Evolutionary conservation across 2,888 invertebrate species (phyloP), one percentile per base, ranked within the genome.

Genomic region (Lycophotia porphyrea): DNA sequence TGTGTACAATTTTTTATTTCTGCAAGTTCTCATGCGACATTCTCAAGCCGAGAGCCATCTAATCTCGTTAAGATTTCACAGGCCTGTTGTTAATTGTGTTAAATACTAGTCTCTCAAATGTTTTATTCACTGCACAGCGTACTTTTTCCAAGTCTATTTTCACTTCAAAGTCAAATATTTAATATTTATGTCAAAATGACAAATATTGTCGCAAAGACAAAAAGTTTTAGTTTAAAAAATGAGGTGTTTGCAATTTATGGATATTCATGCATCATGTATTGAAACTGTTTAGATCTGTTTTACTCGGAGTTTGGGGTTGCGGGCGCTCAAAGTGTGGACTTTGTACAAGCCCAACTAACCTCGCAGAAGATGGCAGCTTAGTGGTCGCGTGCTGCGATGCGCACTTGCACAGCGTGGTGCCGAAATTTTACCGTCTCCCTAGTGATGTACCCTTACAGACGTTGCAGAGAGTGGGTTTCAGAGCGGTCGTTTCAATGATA

Each of bases 151-250:
- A 58, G 58, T 58, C 21, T 27, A 52, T 76, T 65, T 65, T 36
- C 15, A 60, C 58, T 31, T 44, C 5, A 2, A 31, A 67, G 36
- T n/a, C 36, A 15, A n/a, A n/a, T n/a, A n/a, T n/a, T n/a, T n/a
- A 34, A 74, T 18, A 7, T 5, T n/a, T 24, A 67, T n/a, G 78
- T 61, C 79, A 61, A 61, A 36, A 36, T 79, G 49, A 79, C 49
- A 61, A 52, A 44, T 21, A 27, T 18, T 9, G 13, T 8, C 13
- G 5, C 8, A 24, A 21, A 9, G 18, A 15, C 13, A 24, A 42
- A 39, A n/a, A 31, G 31, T 39, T 42, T 64, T 27, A 9, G 18
- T 64, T 34, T 18, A 18, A 42, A 72, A 65, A 75, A 21, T 8
- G 21, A 11, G 49, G n/a, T 34, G 27, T 2, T 34, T 18, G 49